A percentile compares a stretch with the other conserved stretches of the same genome.
These are phyloP conservation scores for Athrips mouffetella DNA, from an alignment of 2,888 invertebrate species.

Conservation along the genomic window DNA sequence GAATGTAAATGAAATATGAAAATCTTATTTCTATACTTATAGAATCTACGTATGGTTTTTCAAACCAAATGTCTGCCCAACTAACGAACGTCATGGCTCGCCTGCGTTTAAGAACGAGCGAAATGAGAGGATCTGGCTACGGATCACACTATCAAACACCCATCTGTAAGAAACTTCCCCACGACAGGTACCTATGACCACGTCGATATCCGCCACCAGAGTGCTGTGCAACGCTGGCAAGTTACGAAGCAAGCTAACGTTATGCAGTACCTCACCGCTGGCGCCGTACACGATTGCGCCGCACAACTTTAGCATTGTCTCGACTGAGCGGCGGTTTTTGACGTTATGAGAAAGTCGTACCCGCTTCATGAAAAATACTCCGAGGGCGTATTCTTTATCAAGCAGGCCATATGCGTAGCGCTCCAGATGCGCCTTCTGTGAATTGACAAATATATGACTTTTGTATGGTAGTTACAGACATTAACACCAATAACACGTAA, in stretches of 20 bases:
- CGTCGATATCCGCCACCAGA: constrained; percentile 26
- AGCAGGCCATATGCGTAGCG: constrained; percentile 46
- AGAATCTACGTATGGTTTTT: too few relatives aligned
- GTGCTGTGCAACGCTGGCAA: constrained; percentile 25
- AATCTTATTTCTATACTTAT: too few relatives aligned
- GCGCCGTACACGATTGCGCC: constrained; percentile 41
- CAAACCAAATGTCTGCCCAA: too few relatives aligned
- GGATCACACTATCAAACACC: constrained; percentile 65
- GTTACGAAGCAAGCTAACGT: constrained; percentile 16
- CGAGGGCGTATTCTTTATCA: constrained; percentile 54
- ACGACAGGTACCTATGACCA: constrained; percentile 42
- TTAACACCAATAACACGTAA: too few relatives aligned
- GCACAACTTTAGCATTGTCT: constrained; percentile 48
- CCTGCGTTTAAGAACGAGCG: neutral
- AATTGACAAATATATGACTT: constrained; percentile 13
- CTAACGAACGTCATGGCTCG: neutral
- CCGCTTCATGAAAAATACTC: constrained; percentile 56
- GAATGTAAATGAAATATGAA: too few relatives aligned
- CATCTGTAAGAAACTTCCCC: constrained; percentile 55
- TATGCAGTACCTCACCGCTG: constrained; percentile 18
- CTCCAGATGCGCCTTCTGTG: constrained; percentile 64
- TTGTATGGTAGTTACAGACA: neutral
- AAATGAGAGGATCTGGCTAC: constrained; percentile 51
- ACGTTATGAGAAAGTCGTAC: constrained; percentile 39
- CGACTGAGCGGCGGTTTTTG: constrained; percentile 45